Evolutionary conservation across 2,797 vertebrate species (phyloP).

Genomic region (Sebastes steindachneri): DNA sequence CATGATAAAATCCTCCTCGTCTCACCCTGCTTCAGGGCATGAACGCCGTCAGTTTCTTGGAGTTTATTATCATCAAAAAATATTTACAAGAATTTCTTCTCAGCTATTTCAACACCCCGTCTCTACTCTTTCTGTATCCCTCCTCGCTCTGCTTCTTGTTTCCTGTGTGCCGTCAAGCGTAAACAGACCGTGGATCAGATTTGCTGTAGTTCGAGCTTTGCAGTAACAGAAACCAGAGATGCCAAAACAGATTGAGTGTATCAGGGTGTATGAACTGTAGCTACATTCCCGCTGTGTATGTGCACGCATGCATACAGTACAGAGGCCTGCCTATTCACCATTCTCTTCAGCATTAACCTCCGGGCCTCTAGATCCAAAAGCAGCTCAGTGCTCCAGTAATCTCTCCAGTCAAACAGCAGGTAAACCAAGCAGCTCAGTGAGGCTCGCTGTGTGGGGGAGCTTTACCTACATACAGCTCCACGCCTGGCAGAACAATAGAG

Average conservation of each 20-base stretch:
- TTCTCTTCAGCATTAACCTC: slow-evolving; percentile 55
- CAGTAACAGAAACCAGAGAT: slow-evolving; percentile 43
- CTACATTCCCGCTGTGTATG: background rate
- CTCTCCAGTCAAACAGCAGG: slow-evolving; percentile 39
- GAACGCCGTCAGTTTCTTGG: slow-evolving; percentile 5
- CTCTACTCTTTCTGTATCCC: background rate
- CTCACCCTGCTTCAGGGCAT: slow-evolving; percentile 2
- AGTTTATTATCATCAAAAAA: slow-evolving; percentile 27
- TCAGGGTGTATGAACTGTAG: background rate
- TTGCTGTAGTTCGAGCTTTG: slow-evolving; percentile 25
- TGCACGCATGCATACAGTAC: slow-evolving; percentile 41
- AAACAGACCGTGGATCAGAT: slow-evolving; percentile 46
- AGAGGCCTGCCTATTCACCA: slow-evolving; percentile 51
- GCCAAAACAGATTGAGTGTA: slow-evolving; percentile 26
- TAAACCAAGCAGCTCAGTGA: slow-evolving; percentile 48
- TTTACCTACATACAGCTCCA: slow-evolving; percentile 51
- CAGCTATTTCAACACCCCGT: slow-evolving; percentile 6
- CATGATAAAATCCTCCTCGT: slow-evolving; percentile 30
- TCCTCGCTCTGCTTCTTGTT: background rate
- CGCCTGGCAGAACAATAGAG: slow-evolving; percentile 58
- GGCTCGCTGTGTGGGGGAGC: slow-evolving; percentile 32
- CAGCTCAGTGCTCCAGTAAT: slow-evolving; percentile 55
- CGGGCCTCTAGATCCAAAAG: slow-evolving; percentile 43
- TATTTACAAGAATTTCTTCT: slow-evolving; percentile 14
- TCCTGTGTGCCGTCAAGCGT: slow-evolving; percentile 32